Base-by-base conservation (phyloP, 2,797 vertebrate species). In the Falco peregrinus region DNA sequence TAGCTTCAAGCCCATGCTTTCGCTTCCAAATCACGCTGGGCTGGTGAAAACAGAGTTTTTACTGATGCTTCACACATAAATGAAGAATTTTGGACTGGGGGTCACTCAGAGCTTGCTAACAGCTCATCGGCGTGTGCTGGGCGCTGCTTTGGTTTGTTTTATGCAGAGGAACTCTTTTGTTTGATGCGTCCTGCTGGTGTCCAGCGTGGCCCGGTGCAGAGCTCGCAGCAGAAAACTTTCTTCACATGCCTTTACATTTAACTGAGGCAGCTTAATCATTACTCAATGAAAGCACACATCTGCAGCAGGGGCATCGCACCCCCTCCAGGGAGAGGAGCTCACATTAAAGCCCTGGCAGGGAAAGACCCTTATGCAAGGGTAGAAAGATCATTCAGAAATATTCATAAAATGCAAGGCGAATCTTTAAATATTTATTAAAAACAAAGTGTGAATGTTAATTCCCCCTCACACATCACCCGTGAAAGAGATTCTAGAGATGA, bases 361-460 rank as follows among this genome's bases (percentile, higher is more conserved):
- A 89, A 43, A 48, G 85, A 84, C 87, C 91, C 86, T 80, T 60
- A 22, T 8, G 63, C 87, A 78, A 87, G 78, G 84, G 71, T 56
- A 80, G 92, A 45, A 48, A 90, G 64, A 87, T 85, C 48, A 16
- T 93, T 90, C 88, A 79, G 71, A 89, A 93, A 84, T 20, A 80
- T 8, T 75, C 91, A 16, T 35, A 76, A 84, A 94, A 63, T 47
- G 39, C 61, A 5, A 57, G 71, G 6, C 2, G 10, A n/a, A 68
- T 71, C 84, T 85, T 95, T 28, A 87, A 93, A 75, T 75, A 84
- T 75, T 95, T 77, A 71, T 95, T 74, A 71, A 95, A 92, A 95
- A 18, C 71, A 35, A 89, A 35, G 56, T 83, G 89, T 74, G 81
- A 60, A 73, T 77, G 92, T 85, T 95, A 80, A 93, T 95, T 84